A percentile compares a stretch with the other conserved stretches of the same genome.
phyloP scores from a whole-genome alignment of 2,113 vertebrate species.

The Platanista minor region DNA sequence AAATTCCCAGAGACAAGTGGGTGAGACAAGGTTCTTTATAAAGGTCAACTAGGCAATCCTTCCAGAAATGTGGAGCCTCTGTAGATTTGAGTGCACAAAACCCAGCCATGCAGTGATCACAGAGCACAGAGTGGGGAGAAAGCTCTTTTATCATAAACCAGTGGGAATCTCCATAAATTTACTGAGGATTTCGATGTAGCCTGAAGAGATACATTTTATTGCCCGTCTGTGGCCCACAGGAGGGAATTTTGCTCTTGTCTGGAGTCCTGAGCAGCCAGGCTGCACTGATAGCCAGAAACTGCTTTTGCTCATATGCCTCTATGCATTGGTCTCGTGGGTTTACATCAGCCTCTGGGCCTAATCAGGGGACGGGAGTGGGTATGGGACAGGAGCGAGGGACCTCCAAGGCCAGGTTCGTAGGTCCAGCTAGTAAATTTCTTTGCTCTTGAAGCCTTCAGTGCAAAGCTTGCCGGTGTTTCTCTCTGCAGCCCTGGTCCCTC shows the following conservation, averaged over 20 bases:
- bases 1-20: neutral
- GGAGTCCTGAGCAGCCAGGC: neutral
- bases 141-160: neutral
- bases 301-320: neutral
- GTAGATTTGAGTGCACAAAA: neutral
- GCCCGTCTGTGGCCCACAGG: accelerated
- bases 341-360: neutral
- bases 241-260: neutral
- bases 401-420: neutral
- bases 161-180: neutral
- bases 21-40: neutral
- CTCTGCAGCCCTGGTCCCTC: no score
- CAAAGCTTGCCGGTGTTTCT: neutral
- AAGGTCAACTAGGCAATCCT: neutral
- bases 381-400: neutral
- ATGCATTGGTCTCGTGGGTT: neutral
- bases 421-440: neutral
- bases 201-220: neutral
- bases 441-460: neutral
- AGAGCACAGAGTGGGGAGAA: neutral
- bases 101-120: neutral
- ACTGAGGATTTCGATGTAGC: neutral
- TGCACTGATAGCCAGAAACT: neutral
- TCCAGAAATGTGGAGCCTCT: neutral
- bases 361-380: neutral